These are phyloP conservation scores for Lota lota DNA, from an alignment of 2,113 vertebrate species.

Conservation along the genomic window DNA sequence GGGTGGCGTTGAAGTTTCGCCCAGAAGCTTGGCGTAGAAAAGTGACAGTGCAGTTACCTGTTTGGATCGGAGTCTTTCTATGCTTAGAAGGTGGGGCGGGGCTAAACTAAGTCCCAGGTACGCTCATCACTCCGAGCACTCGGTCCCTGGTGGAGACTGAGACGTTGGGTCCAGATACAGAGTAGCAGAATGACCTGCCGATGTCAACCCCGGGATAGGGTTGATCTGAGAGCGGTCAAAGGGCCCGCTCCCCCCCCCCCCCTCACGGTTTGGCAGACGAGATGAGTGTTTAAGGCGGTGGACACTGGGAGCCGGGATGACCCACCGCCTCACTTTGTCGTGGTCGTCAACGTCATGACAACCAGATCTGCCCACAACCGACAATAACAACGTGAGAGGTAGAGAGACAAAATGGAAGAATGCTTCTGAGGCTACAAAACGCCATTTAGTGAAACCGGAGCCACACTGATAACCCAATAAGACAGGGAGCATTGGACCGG, in stretches of 20 bases:
- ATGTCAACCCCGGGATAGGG: no score
- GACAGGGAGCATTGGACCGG: slow-evolving; percentile 28
- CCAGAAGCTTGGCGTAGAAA: slow-evolving; percentile 29
- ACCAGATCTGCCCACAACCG: slow-evolving; percentile 23
- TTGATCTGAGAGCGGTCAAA: no score
- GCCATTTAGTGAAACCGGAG: slow-evolving; percentile 18
- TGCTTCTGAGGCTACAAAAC: slow-evolving; percentile 21
- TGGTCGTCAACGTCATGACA: slow-evolving; percentile 2
- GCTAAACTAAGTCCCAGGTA: no score
- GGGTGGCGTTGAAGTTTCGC: slow-evolving; percentile 8
- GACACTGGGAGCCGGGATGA: no score
- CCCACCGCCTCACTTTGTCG: no score
- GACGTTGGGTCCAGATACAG: no score
- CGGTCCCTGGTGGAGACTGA: no score
- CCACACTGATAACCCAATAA: background rate
- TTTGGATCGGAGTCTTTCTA: background rate
- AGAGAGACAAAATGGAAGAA: slow-evolving; percentile 48
- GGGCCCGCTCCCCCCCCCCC: no score
- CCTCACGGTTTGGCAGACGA: no score
- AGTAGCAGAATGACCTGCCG: no score
- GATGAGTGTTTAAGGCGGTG: no score
- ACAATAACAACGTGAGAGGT: slow-evolving; percentile 56
- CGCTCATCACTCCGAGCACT: no score
- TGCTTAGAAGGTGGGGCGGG: slow-evolving; percentile 8
- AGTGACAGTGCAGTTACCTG: slow-evolving; percentile 56